These are phyloP conservation scores for Brienomyrus longianalis DNA, from an alignment of 2,113 vertebrate genomes.

Conservation along the genomic window DNA sequence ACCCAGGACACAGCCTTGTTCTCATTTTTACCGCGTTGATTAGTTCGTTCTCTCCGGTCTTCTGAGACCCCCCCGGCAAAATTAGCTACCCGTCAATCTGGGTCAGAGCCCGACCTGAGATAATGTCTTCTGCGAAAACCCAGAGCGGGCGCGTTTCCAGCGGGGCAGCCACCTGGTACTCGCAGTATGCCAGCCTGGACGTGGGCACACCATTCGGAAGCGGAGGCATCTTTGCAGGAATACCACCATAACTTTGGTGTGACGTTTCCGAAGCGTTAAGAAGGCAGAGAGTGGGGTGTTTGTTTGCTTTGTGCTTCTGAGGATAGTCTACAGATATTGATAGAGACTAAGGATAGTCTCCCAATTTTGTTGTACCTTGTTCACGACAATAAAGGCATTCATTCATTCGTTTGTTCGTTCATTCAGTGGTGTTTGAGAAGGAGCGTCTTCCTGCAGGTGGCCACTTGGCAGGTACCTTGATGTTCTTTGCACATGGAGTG, in stretches of 20 bases:
- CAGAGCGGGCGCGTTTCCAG: neutral
- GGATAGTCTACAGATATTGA: neutral
- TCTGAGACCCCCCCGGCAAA: conserved; percentile 16
- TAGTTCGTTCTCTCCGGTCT: conserved; percentile 33
- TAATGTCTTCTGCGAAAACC: conserved; percentile 27
- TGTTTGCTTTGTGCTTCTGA: neutral
- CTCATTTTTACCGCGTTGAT: conserved; percentile 64
- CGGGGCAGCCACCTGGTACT: neutral
- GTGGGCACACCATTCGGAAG: neutral
- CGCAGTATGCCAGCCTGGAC: neutral
- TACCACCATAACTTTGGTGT: no score
- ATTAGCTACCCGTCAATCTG: conserved; percentile 29
- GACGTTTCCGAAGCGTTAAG: neutral
- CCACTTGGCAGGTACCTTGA: neutral
- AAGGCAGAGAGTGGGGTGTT: neutral
- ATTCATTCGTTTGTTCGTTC: neutral
- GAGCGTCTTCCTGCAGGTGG: neutral
- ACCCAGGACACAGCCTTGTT: conserved; percentile 62
- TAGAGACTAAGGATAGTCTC: neutral
- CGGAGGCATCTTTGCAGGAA: neutral
- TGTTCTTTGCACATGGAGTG: neutral
- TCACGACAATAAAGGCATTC: neutral
- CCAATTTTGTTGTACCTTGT: neutral
- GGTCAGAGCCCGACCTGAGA: conserved; percentile 27
- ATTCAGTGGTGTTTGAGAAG: neutral